phyloP scores from a whole-genome alignment of 1,140 invertebrate species.

The Monomorium pharaonis region DNA sequence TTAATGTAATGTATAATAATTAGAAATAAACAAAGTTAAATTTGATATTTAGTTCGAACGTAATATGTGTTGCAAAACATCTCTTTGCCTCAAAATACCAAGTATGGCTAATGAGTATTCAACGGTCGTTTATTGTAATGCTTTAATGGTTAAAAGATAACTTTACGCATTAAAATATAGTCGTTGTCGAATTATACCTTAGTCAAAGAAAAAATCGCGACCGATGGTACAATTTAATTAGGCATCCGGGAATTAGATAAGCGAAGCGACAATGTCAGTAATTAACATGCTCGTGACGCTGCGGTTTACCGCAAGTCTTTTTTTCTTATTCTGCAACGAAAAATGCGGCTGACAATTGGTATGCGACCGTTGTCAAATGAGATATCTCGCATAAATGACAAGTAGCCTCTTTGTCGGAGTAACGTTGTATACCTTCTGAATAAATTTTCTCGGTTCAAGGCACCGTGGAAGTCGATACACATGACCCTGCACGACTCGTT shows the following conservation, averaged over 20 bases:
- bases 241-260: constrained; percentile 2
- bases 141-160: background rate
- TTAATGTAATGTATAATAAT: background rate
- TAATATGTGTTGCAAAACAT: background rate
- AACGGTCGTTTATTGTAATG: background rate
- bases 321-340: constrained; percentile 10
- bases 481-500: background rate
- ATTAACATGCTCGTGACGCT: constrained; percentile 16
- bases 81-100: background rate
- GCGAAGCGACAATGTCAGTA: background rate
- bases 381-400: constrained; percentile 24
- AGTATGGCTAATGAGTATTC: background rate
- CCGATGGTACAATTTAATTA: constrained; percentile 8
- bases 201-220: background rate
- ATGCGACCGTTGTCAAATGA: constrained; percentile 5
- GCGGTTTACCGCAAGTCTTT: constrained; percentile 35
- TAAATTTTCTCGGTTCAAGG: background rate
- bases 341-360: constrained; percentile 36
- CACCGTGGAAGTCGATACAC: background rate
- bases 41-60: background rate
- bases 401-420: constrained; percentile 23
- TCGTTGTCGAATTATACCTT: background rate
- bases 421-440: constrained; percentile 7
- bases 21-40: background rate
- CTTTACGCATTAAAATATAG: background rate